Base-by-base conservation (phyloP, 2,113 vertebrate genomes). In the Gila orcuttii region DNA sequence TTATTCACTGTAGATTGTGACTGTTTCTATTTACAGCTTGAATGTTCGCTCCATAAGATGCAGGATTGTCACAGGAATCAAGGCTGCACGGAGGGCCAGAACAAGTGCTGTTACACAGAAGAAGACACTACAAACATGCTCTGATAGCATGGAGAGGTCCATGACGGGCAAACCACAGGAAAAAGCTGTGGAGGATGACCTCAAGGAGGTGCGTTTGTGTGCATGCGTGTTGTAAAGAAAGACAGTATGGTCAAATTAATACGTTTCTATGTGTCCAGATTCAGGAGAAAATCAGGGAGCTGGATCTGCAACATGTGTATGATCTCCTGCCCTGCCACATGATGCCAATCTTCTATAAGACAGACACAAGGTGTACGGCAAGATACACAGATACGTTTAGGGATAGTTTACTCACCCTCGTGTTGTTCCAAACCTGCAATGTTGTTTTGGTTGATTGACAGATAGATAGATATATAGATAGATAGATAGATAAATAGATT, bases 21-120 rank as follows among this genome's bases (percentile, higher is more conserved):
- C 50, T 79, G 25, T 85, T 55, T 86, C 79, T 84, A 66, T 84
- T 62, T 73, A n/a, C 87, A 92, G 91, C 81, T 88, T 92, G n/a
- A 91, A 90, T n/a, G 68, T 89, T 25, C 77, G 68, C 52, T 79
- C 86, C 9, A 90, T 92, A 11, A 86, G 76, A 36, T 77, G 45
- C 45, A 71, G 25, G 9, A 52, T 92, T 21, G 80, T 84, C 23
- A 11, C 47, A 6, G 86, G 69, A 9, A 89, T 91, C 75, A 91
- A 91, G 76, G 73, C 83, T n/a, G 39, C 42, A 13, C 68, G 88
- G 33, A 85, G 12, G 5, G 8, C 39, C 23, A 69, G 4, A 50
- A 52, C 36, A 45, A 79, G 23, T n/a, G 11, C 66, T 59, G 64
- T 13, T 36, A 60, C 47, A 36, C 2, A 5, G 4, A 9, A 59